Percentiles rank a stretch among this genome's conserved stretches.
Conservation (phyloP, 2,113 vertebrate species). For the Macaca fascicularis region DNA sequence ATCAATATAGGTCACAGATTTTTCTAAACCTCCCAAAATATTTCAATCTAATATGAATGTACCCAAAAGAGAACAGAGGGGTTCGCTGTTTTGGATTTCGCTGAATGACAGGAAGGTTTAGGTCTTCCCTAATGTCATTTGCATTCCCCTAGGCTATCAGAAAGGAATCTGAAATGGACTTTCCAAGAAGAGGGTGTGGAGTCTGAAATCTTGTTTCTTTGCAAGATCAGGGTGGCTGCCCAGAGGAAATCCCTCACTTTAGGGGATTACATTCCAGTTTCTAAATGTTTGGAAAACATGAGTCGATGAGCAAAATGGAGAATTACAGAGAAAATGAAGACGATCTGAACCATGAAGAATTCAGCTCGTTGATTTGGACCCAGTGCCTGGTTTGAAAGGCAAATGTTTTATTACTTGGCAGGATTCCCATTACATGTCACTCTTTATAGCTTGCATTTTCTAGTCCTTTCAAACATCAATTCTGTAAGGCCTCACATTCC, state of each 20-base stretch:
- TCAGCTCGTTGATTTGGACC: slow-evolving; percentile 64
- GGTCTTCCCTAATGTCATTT: not conserved
- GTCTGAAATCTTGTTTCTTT: slow-evolving; percentile 48
- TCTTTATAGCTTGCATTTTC: slow-evolving; percentile 59
- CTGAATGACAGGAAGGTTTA: not conserved
- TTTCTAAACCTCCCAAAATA: not conserved
- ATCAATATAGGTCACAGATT: not conserved
- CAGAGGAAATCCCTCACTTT: slow-evolving; percentile 63
- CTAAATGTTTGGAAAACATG: slow-evolving; percentile 62
- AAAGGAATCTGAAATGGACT: slow-evolving; percentile 44
- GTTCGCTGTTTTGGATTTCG: not conserved
- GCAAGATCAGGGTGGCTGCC: slow-evolving; percentile 39
- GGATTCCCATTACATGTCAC: slow-evolving; percentile 60
- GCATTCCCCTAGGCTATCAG: not conserved
- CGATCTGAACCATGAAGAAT: slow-evolving; percentile 64
- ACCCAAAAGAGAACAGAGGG: not conserved
- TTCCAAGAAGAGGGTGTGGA: slow-evolving; percentile 48
- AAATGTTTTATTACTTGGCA: slow-evolving; percentile 74
- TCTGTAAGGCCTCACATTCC: slow-evolving; percentile 57
- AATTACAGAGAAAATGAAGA: slow-evolving; percentile 60
- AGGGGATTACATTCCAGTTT: slow-evolving; percentile 59
- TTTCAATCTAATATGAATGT: not conserved
- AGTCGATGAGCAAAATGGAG: slow-evolving; percentile 61
- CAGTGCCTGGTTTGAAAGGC: slow-evolving; percentile 62
- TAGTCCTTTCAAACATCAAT: slow-evolving; percentile 48